Conservation (phyloP, 2,888 invertebrate species). For the Drosophila fulvimacula region DNA sequence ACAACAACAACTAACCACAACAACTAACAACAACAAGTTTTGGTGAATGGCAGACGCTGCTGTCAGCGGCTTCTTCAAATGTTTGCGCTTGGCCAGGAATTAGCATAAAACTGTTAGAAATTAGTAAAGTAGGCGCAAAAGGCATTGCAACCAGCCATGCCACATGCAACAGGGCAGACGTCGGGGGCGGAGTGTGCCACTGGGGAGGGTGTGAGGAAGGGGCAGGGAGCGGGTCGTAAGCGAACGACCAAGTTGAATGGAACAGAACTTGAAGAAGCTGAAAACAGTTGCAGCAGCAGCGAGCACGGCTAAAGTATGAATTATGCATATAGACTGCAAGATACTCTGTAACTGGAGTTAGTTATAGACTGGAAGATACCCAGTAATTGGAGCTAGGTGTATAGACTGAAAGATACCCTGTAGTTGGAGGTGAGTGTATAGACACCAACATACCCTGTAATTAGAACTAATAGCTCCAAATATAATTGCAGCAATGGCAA, state of each 20-base stretch:
- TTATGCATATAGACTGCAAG: neutral
- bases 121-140: constrained; percentile 36
- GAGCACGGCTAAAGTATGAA: neutral
- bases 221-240: neutral
- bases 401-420: too few species aligned
- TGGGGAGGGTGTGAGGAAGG: neutral
- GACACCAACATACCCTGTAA: too few species aligned
- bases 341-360: neutral
- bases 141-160: constrained; percentile 14
- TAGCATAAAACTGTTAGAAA: constrained; percentile 78
- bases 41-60: constrained; percentile 46
- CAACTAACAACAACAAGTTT: constrained; percentile 11
- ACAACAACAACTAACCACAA: constrained; percentile 24
- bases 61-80: constrained; percentile 56
- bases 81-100: constrained; percentile 56
- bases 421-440: too few species aligned
- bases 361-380: neutral
- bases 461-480: too few species aligned
- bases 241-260: neutral
- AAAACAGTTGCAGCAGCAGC: neutral
- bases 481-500: too few species aligned
- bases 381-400: neutral
- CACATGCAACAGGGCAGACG: neutral
- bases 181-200: neutral
- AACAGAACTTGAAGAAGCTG: neutral